Evolutionary conservation across 1,140 invertebrate genomes (phyloP).

Genomic region (Leptonema lineaticorne): DNA sequence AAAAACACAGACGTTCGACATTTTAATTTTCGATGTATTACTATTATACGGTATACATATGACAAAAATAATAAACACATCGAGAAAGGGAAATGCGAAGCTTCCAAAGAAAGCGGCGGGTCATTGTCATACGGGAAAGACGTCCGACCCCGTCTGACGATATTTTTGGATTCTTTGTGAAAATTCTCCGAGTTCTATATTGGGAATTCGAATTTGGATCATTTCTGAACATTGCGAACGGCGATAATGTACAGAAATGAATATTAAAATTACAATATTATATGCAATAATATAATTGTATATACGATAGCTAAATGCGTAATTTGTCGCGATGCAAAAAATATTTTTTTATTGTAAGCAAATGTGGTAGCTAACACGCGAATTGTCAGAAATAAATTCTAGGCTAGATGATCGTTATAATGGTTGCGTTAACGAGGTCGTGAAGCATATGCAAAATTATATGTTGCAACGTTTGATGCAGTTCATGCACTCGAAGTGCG

Average conservation of each 20-base stretch:
- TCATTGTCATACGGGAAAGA: conserved; percentile 7
- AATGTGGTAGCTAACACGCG: too few species aligned
- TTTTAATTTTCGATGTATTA: background rate
- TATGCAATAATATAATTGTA: background rate
- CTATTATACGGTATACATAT: background rate
- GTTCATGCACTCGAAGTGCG: conserved; percentile 18
- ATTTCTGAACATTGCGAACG: background rate
- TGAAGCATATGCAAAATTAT: background rate
- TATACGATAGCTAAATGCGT: background rate
- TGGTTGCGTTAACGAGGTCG: background rate
- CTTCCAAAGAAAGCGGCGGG: background rate
- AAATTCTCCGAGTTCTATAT: background rate
- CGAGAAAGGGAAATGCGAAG: too few species aligned
- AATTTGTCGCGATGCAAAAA: too few species aligned
- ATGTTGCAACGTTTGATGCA: conserved; percentile 10
- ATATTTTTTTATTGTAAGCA: too few species aligned
- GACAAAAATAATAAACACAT: background rate
- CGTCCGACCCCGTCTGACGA: conserved; percentile 1
- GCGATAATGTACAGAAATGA: background rate
- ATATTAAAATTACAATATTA: background rate
- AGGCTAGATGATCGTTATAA: too few species aligned
- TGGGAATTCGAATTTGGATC: background rate
- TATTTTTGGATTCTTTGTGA: conserved; percentile 14
- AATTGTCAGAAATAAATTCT: too few species aligned
- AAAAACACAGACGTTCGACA: background rate